Base-by-base conservation (phyloP, 1,140 invertebrate species). In the Papilio aristodemus region DNA sequence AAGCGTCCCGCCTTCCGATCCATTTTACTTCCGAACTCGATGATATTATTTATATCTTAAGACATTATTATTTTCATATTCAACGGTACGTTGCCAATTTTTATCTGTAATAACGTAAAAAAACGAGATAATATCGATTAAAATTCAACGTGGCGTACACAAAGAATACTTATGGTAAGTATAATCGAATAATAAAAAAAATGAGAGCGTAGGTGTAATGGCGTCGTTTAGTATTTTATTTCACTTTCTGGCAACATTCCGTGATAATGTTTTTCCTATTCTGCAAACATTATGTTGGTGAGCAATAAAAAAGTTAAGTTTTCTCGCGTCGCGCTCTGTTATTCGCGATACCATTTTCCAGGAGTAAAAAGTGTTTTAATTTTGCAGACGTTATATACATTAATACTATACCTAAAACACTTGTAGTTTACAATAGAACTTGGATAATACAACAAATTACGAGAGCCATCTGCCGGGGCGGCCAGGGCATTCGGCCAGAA, bases 181-280 rank as follows among this genome's bases (percentile, higher is more conserved):
- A 39, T 41, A 46, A 66, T 27, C 46, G 41, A 66, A 66, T 64
- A 43, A 64, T 66, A 66, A 66, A 66, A 57, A 63, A 66, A 66
- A 66, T 46, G 32, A 25, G 27, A 66, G 25, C 25, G 62, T 50
- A 66, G 39, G 62, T 66, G 41, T 66, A 66, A 66, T 66, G 41
- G 62, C 62, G 62, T 46, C 41, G 62, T 66, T 66, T 66, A 66
- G 22, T 46, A 32, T 66, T 66, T 46, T 66, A 66, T 66, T 66
- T 66, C 62, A 66, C 62, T 66, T 66, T 66, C 62, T 66, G 62
- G 62, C 62, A 66, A 66, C 62, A 38, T 66, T 66, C 41, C 62
- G 62, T 43, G 60, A 63, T 66, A 46, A 66, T 66, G 62, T 66
- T 41, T 43, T 63, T 63, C 60, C 60, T 63, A 66, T 66, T 66